Evolutionary conservation across 2,797 vertebrate species (phyloP).

Genomic region (Macroramphosus scolopax): DNA sequence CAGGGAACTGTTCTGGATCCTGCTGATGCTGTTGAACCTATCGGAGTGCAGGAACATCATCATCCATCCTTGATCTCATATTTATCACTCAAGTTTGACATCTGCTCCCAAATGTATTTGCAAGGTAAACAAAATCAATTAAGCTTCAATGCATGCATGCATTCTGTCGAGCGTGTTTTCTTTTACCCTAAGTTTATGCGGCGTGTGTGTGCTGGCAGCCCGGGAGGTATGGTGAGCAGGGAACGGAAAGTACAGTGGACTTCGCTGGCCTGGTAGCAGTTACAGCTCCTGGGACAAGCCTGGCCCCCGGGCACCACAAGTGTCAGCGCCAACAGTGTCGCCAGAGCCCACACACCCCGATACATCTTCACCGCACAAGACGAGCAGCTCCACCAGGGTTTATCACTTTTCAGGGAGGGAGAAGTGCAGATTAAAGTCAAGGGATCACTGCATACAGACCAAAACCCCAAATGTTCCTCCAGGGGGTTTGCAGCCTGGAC

Average conservation of each 20-base stretch:
- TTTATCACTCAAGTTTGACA: slow-evolving; percentile 1
- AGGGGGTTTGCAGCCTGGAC: too few species aligned
- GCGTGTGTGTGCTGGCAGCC: slow-evolving; percentile 80
- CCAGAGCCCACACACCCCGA: slow-evolving; percentile 28
- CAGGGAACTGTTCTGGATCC: slow-evolving; percentile 80
- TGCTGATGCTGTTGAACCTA: slow-evolving; percentile 93
- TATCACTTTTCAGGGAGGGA: slow-evolving; percentile 38
- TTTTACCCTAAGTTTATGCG: slow-evolving; percentile 92
- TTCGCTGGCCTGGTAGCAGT: slow-evolving; percentile 90
- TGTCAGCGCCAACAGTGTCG: slow-evolving; percentile 63
- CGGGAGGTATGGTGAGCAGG: slow-evolving; percentile 79
- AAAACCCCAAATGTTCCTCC: slow-evolving; percentile 10
- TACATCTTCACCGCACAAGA: slow-evolving; percentile 33
- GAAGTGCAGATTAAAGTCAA: slow-evolving; percentile 10
- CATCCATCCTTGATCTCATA: neutral
- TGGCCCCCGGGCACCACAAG: slow-evolving; percentile 17
- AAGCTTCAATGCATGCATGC: neutral
- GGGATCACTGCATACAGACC: neutral
- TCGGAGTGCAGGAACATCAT: slow-evolving; percentile 8
- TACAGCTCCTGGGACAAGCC: slow-evolving; percentile 85
- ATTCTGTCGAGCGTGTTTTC: neutral
- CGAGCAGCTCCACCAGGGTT: slow-evolving; percentile 18
- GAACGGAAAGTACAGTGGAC: slow-evolving; percentile 97
- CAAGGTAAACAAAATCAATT: neutral
- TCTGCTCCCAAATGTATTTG: neutral